These are phyloP conservation scores for Dendronephthya gigantea DNA, from an alignment of 64 coral and sea anemone genomes.

Conservation along the genomic window DNA sequence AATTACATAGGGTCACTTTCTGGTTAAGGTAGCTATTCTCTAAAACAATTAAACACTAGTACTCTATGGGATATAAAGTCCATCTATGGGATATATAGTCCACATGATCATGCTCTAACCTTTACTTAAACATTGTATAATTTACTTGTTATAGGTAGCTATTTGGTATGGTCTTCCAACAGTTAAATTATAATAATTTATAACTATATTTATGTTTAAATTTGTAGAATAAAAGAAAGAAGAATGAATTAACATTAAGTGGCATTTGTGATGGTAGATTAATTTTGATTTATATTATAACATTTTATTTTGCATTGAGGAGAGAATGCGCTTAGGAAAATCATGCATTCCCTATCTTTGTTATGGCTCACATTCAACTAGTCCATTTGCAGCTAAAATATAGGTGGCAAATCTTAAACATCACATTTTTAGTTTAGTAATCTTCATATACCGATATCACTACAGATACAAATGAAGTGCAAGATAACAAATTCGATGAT, in stretches of 20 bases:
- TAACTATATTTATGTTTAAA: not conserved
- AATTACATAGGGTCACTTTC: too few species aligned
- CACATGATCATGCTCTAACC: too few species aligned
- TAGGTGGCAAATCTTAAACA: not conserved
- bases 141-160: not conserved
- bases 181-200: too few species aligned
- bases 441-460: not conserved
- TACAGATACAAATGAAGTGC: not conserved
- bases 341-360: not conserved
- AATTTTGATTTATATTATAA: not conserved
- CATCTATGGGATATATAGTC: too few species aligned
- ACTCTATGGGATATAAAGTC: too few species aligned
- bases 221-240: not conserved
- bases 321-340: not conserved
- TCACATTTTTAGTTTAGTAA: not conserved
- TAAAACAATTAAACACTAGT: too few species aligned
- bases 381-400: not conserved
- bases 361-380: not conserved
- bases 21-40: too few species aligned
- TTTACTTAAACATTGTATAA: not conserved
- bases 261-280: not conserved
- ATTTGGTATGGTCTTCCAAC: not conserved
- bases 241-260: not conserved
- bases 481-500: not conserved
- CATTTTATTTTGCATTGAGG: not conserved